Evolutionary conservation across 1,140 invertebrate genomes (phyloP).

Genomic region (Hylaeus volcanicus): DNA sequence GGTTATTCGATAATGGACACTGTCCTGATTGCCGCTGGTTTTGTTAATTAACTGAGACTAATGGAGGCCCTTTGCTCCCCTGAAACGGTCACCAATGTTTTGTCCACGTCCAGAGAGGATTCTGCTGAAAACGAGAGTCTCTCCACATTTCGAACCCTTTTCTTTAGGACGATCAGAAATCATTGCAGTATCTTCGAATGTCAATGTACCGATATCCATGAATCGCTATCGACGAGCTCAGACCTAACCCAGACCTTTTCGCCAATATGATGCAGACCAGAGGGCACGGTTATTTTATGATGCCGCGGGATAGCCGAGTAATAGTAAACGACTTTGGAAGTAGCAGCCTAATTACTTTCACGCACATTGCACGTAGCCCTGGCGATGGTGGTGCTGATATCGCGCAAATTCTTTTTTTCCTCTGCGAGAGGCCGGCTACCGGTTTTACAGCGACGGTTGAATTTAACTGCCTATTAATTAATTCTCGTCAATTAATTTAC

Average conservation of each 20-base stretch:
- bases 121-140: too few species aligned
- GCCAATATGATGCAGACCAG: slow-evolving; percentile 50
- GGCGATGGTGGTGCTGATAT: slow-evolving; percentile 55
- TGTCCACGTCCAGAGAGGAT: too few species aligned
- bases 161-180: too few species aligned
- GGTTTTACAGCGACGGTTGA: slow-evolving; percentile 51
- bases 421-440: slow-evolving; percentile 5
- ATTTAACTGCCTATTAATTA: slow-evolving; percentile 55
- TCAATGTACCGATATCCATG: neutral
- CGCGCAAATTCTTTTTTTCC: slow-evolving; percentile 40
- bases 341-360: slow-evolving; percentile 68
- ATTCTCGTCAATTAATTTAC: slow-evolving; percentile 38
- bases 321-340: slow-evolving; percentile 67
- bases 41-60: neutral
- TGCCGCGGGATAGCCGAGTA: slow-evolving; percentile 50
- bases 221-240: neutral
- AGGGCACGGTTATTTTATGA: slow-evolving; percentile 53
- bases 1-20: neutral
- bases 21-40: neutral
- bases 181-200: too few species aligned
- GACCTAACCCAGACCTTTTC: slow-evolving; percentile 21
- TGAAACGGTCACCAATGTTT: too few species aligned
- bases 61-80: neutral
- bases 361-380: slow-evolving; percentile 54
- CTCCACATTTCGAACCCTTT: too few species aligned